Base-by-base conservation (phyloP, 2,113 vertebrate genomes). In the Symphodus melops region DNA sequence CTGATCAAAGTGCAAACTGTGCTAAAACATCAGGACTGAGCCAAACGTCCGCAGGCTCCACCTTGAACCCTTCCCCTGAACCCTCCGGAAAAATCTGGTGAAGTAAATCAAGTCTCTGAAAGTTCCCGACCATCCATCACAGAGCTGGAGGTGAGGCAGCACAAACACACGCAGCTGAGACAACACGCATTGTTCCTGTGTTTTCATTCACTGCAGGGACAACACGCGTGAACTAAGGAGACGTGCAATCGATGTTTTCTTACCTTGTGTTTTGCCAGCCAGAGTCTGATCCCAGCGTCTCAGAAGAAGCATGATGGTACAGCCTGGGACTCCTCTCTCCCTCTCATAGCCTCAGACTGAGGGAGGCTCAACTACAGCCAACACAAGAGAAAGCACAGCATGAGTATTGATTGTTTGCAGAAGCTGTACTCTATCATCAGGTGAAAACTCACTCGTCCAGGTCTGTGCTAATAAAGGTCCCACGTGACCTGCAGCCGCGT, bases 301-400 rank as follows among this genome's bases (percentile, higher is more conserved):
- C 94, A 95, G 93, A 92, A 91, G 91, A 88, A 92, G 92, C 94
- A 95, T 95, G 94, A 90, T 95, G 92, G 90, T 92, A 88, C 84
- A 64, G 88, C 87, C 92, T 92, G 92, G 88, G 85, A 79, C 85
- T 89, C 87, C 86, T 87, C 93, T 93, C 93, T 88, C 85, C 91
- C 93, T 94, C 87, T 94, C 94, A 95, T 95, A 94, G 93, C 94
- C 94, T 92, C 91, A 80, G 92, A 92, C 92, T 88, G 89, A 92
- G 86, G 87, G 87, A 92, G 86, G 86, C 86, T 77, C 49, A 87
- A 89, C 92, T 92, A 55, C n/a, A 75, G 41, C 13, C 19, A 17
- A 64, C 65, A 60, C 5, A 41, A 21, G 51, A 73, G n/a, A 49
- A 72, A 79, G 33, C 10, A 67, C 61, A 71, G 41, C n/a, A 14